phyloP scores from a whole-genome alignment of 2,888 invertebrate genomes.

The Eledona agricola region DNA sequence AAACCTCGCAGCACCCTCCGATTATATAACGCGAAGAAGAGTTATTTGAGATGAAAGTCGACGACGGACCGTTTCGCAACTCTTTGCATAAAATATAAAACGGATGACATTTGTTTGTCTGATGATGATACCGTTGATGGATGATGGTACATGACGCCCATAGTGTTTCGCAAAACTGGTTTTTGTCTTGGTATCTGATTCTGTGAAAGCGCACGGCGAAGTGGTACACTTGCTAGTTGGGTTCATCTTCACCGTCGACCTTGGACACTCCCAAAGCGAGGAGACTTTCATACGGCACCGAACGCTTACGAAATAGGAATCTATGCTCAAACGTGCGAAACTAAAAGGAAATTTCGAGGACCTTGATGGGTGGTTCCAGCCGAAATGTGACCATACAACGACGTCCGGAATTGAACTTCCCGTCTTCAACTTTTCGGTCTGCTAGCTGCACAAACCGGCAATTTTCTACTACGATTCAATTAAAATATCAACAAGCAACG shows the following conservation, averaged over 20 bases:
- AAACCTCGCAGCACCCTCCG: too few relatives aligned
- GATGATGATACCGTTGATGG: conserved; percentile 31
- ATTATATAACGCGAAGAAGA: too few relatives aligned
- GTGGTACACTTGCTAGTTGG: conserved; percentile 47
- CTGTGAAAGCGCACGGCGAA: conserved; percentile 33
- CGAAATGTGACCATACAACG: too few relatives aligned
- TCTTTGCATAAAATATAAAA: conserved; percentile 34
- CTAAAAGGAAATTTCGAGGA: too few relatives aligned
- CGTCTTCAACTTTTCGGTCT: conserved; percentile 3
- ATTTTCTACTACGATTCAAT: conserved; percentile 10
- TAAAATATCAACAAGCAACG: conserved; percentile 6
- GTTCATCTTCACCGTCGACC: conserved; percentile 52
- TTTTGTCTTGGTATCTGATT: conserved; percentile 33
- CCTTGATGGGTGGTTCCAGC: too few relatives aligned
- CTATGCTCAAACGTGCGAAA: too few relatives aligned
- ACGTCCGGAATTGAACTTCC: too few relatives aligned
- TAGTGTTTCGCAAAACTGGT: conserved; percentile 39
- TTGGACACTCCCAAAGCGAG: conserved; percentile 43
- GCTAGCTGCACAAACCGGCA: neutral
- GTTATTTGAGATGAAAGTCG: too few relatives aligned
- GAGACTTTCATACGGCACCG: conserved; percentile 30
- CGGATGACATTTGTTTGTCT: conserved; percentile 36
- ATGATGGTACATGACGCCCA: conserved; percentile 34
- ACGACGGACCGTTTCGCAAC: conserved; percentile 20
- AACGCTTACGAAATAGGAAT: conserved; percentile 1